These are phyloP conservation scores for Isoperla grammatica DNA, from an alignment of 2,888 invertebrate species.

Conservation along the genomic window DNA sequence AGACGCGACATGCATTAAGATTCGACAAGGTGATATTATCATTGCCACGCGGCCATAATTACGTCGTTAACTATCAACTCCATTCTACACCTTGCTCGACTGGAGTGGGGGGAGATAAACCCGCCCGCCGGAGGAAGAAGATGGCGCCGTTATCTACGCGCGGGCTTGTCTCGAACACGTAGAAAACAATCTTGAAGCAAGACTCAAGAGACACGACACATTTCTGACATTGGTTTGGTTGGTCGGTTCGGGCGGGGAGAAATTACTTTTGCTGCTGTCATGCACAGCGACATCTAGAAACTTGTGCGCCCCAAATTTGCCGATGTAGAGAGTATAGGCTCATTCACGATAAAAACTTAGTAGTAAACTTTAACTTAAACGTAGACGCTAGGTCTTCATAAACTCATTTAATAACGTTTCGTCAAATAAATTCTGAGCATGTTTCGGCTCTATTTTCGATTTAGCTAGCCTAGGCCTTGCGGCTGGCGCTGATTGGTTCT, in stretches of 20 bases:
- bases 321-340: too few species aligned
- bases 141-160: conserved; percentile 22
- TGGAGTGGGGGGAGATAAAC: conserved; percentile 13
- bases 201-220: too few species aligned
- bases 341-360: too few species aligned
- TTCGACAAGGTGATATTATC: conserved; percentile 23
- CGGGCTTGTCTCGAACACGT: not conserved
- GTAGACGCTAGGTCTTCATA: too few species aligned
- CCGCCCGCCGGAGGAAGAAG: conserved; percentile 11
- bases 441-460: too few species aligned
- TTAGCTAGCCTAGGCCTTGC: too few species aligned
- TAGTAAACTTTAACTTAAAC: too few species aligned
- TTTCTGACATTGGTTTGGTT: not conserved
- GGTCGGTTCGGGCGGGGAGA: too few species aligned
- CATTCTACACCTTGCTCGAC: conserved; percentile 25
- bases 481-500: too few species aligned
- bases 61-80: conserved; percentile 26
- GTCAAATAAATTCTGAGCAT: too few species aligned
- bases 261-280: not conserved
- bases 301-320: too few species aligned
- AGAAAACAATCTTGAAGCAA: conserved; percentile 16
- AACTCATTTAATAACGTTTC: too few species aligned
- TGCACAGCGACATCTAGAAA: not conserved
- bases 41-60: conserved; percentile 25
- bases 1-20: conserved; percentile 3